Evolutionary conservation across 2,113 vertebrate species (phyloP).

Genomic region (Bungarus multicinctus): DNA sequence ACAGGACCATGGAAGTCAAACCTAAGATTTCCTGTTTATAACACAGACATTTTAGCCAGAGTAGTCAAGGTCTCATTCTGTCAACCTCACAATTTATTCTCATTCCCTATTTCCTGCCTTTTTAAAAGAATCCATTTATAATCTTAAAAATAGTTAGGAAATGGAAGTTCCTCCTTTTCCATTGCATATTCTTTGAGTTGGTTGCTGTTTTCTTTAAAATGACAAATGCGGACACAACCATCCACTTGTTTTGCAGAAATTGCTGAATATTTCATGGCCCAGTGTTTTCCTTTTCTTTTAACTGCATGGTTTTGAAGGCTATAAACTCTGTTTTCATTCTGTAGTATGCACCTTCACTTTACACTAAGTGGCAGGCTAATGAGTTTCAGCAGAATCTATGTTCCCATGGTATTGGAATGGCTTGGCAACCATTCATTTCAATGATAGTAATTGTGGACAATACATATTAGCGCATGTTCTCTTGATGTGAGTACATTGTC

Average conservation of each 20-base stretch:
- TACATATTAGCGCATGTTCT: conserved; percentile 60
- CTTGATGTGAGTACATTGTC: conserved; percentile 54
- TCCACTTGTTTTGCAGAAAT: not conserved
- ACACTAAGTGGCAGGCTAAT: conserved; percentile 30
- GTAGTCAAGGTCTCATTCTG: not conserved
- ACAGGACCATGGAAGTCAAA: not conserved
- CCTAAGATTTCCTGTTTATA: not conserved
- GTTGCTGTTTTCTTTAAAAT: not conserved
- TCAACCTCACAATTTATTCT: not conserved
- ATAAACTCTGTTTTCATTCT: not conserved
- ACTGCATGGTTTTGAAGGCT: not conserved
- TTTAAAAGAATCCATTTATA: not conserved
- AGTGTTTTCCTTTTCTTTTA: not conserved
- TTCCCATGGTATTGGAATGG: conserved; percentile 38
- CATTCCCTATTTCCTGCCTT: not conserved
- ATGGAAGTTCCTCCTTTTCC: not conserved
- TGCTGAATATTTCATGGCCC: not conserved
- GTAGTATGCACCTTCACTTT: not conserved
- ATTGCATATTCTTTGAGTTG: not conserved
- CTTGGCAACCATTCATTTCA: conserved; percentile 47
- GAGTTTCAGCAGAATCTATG: conserved; percentile 45
- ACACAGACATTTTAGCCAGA: not conserved
- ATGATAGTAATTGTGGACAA: conserved; percentile 37
- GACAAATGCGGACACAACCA: not conserved
- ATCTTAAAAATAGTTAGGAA: not conserved